These are phyloP conservation scores for Catharus fuscescens DNA, from an alignment of 2,113 vertebrate species.

Conservation along the genomic window DNA sequence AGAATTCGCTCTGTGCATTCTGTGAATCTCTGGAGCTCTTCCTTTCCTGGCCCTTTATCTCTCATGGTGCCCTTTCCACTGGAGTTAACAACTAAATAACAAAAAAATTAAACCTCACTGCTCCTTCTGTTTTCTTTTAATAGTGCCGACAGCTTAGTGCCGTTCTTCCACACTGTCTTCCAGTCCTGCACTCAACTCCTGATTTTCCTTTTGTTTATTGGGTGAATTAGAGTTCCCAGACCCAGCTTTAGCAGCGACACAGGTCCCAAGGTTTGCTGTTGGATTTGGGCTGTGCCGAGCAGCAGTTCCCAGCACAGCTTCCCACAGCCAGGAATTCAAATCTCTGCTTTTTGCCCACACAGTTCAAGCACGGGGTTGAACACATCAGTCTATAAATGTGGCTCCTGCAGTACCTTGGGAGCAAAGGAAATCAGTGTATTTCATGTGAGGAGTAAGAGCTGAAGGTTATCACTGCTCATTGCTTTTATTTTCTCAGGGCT, in stretches of 20 bases:
- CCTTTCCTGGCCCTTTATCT: no score
- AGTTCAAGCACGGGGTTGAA: fast-evolving
- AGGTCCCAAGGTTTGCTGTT: not conserved
- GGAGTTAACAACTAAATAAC: not conserved
- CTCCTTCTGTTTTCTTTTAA: not conserved
- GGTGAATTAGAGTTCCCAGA: not conserved
- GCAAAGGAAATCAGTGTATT: not conserved
- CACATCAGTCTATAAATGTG: not conserved
- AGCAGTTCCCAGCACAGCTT: not conserved
- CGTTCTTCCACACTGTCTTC: fast-evolving
- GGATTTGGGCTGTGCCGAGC: not conserved
- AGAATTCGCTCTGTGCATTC: fast-evolving
- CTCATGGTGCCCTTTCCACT: not conserved
- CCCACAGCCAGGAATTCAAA: not conserved
- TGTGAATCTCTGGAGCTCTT: fast-evolving
- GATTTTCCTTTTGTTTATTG: not conserved
- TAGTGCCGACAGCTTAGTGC: fast-evolving
- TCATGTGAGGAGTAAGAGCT: not conserved
- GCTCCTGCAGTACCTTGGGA: not conserved
- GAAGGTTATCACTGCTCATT: not conserved
- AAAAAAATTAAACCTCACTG: not conserved
- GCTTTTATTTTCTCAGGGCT: not conserved
- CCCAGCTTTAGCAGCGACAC: not conserved
- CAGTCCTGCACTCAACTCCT: not conserved
- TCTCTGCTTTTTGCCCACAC: not conserved